Evolutionary conservation across 2,113 vertebrate species (phyloP).

Genomic region (Pycnonotus jocosus): DNA sequence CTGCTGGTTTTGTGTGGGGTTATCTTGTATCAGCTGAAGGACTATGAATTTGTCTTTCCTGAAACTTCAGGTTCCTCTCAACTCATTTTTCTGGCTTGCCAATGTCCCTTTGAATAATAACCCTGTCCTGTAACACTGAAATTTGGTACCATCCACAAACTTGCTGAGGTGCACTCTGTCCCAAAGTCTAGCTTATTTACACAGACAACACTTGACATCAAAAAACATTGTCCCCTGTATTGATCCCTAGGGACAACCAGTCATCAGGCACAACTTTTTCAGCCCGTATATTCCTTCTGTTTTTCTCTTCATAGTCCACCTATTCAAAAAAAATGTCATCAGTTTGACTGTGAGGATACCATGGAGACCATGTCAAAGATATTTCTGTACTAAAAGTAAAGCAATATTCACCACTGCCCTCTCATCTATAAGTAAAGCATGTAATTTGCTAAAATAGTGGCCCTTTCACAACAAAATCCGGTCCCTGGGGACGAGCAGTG

Average conservation of each 20-base stretch:
- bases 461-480: not conserved
- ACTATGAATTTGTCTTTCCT: not conserved
- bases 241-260: not conserved
- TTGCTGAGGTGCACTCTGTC: not conserved
- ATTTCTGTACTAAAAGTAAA: not conserved
- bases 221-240: not conserved
- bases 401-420: not conserved
- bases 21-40: not conserved
- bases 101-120: not conserved
- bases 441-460: not conserved
- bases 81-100: not conserved
- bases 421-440: not conserved
- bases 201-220: not conserved
- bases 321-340: not conserved
- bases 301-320: not conserved
- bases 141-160: not conserved
- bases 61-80: not conserved
- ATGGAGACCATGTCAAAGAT: not conserved
- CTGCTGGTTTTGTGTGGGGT: not conserved
- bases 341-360: not conserved
- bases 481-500: not conserved
- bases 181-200: not conserved
- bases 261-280: not conserved
- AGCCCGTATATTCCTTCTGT: not conserved
- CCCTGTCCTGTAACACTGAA: not conserved